Evolutionary conservation across 2,113 vertebrate species (phyloP).

Genomic region (Misgurnus mizolepis): DNA sequence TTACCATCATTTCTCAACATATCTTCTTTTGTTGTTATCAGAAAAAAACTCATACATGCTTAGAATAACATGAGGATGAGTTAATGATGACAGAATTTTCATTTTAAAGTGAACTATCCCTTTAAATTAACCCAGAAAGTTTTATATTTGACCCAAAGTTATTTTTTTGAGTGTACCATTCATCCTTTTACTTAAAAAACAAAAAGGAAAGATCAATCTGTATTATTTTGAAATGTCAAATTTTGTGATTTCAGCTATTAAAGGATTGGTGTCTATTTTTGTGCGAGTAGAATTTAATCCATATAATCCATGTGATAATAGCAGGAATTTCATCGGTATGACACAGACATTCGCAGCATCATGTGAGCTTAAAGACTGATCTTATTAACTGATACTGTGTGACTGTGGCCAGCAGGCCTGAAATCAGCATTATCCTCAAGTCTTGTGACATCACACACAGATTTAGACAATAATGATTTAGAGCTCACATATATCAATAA

Average conservation of each 20-base stretch:
- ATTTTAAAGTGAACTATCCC: too few species aligned
- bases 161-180: too few species aligned
- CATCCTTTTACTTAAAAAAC: too few species aligned
- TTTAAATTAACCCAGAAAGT: too few species aligned
- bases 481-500: not conserved
- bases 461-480: slow-evolving; percentile 10
- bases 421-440: not conserved
- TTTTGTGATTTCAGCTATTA: not conserved
- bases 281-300: not conserved
- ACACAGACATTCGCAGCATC: not conserved
- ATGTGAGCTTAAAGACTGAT: slow-evolving; percentile 27
- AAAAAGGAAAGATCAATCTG: not conserved
- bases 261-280: not conserved
- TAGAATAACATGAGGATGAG: too few species aligned
- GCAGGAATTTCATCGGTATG: slow-evolving; percentile 3
- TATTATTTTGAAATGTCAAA: not conserved
- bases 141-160: too few species aligned
- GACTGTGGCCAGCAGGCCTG: slow-evolving; percentile 14
- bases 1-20: too few species aligned
- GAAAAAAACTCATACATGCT: too few species aligned
- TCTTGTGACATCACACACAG: not conserved
- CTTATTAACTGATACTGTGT: slow-evolving; percentile 24
- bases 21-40: too few species aligned
- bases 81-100: too few species aligned
- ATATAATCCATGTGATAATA: not conserved